Conservation (phyloP, 2,797 vertebrate species). For the Amblyraja radiata region DNA sequence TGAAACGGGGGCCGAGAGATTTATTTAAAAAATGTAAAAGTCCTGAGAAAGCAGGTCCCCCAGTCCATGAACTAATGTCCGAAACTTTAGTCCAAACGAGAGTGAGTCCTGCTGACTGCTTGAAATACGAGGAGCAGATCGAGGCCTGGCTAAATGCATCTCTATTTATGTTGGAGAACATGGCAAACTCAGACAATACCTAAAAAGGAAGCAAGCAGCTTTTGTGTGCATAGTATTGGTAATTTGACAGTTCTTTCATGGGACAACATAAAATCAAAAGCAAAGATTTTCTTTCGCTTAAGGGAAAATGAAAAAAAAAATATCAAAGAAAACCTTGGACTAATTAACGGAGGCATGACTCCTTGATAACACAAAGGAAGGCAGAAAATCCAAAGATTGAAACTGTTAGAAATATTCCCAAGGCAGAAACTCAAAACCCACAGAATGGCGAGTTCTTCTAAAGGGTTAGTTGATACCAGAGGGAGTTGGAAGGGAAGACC, state of each 20-base stretch:
- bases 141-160: background rate
- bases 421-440: background rate
- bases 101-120: background rate
- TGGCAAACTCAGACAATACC: background rate
- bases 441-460: background rate
- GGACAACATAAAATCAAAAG: background rate
- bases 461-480: background rate
- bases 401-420: background rate
- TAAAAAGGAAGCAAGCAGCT: background rate
- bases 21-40: background rate
- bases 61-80: background rate
- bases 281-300: background rate
- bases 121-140: background rate
- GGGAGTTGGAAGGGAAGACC: background rate
- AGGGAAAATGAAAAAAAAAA: background rate
- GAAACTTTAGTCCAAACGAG: background rate
- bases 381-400: background rate
- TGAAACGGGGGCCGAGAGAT: background rate
- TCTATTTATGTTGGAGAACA: background rate
- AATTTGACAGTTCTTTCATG: background rate
- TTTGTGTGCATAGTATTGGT: background rate
- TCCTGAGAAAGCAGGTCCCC: background rate
- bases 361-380: background rate
- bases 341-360: constrained; percentile 19
- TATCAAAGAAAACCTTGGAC: background rate